Conservation (phyloP, 2,888 invertebrate genomes). For the Acanthosepion esculentum region DNA sequence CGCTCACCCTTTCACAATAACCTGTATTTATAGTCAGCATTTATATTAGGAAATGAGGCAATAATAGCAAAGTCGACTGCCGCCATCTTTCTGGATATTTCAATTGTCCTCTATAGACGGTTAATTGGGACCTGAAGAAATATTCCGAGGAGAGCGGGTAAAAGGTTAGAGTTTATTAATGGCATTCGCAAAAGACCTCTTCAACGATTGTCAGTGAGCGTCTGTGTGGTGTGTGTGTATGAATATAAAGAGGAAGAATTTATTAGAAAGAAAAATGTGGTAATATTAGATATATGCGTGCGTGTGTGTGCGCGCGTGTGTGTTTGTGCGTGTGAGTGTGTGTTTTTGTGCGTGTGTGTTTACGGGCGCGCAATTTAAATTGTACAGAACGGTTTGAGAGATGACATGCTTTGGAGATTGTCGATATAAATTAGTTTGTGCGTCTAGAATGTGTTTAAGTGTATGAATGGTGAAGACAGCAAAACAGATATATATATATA, state of each 20-base stretch:
- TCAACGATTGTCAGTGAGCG: neutral
- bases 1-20: neutral
- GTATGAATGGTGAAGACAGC: too few relatives aligned
- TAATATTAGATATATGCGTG: neutral
- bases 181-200: neutral
- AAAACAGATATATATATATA: too few relatives aligned
- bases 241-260: neutral
- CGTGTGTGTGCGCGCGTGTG: neutral
- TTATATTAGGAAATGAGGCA: neutral
- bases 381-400: too few relatives aligned
- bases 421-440: too few relatives aligned
- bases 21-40: neutral
- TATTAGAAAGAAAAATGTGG: too few relatives aligned
- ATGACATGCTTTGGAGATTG: too few relatives aligned
- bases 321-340: neutral
- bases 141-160: neutral
- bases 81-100: neutral
- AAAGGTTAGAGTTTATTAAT: conserved; percentile 21
- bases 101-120: conserved; percentile 18
- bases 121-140: conserved; percentile 15
- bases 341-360: too few relatives aligned
- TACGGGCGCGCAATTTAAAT: neutral
- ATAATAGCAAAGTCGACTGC: neutral
- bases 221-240: neutral
- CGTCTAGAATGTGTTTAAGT: too few relatives aligned